These are phyloP conservation scores for Meandrusa payeni DNA, from an alignment of 2,888 invertebrate species.

Conservation along the genomic window DNA sequence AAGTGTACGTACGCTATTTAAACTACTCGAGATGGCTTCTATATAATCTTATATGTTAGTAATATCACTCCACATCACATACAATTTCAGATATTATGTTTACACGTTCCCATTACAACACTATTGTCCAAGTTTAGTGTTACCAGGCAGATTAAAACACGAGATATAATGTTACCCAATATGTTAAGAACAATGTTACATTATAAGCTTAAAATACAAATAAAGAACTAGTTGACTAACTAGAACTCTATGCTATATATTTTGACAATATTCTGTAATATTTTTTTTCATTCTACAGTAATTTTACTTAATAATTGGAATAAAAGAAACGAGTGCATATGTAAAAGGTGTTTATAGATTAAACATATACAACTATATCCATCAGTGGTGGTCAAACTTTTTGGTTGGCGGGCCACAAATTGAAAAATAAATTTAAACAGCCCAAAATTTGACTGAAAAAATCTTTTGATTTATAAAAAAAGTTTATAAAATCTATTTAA, in stretches of 20 bases:
- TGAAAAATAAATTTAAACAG: too few species aligned
- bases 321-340: conserved; percentile 29
- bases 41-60: conserved; percentile 43
- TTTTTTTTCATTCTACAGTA: conserved; percentile 1
- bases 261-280: too few species aligned
- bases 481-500: too few species aligned
- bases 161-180: conserved; percentile 2
- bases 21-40: conserved; percentile 60
- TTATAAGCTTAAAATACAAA: neutral
- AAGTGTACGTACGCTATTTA: conserved; percentile 35
- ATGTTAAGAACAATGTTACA: too few species aligned
- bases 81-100: conserved; percentile 32
- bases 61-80: conserved; percentile 72
- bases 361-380: too few species aligned
- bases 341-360: conserved; percentile 31
- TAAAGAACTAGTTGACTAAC: too few species aligned
- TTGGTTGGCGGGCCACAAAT: too few species aligned
- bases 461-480: too few species aligned
- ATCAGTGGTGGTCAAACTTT: too few species aligned
- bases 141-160: neutral
- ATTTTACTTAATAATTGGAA: conserved; percentile 4
- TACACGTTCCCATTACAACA: conserved; percentile 18
- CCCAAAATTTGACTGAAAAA: too few species aligned
- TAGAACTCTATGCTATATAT: too few species aligned
- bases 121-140: too few species aligned